Evolutionary conservation across 2,888 invertebrate genomes (phyloP), one percentile per base, ranked within the genome.

Genomic region (Lycaena phlaeas): DNA sequence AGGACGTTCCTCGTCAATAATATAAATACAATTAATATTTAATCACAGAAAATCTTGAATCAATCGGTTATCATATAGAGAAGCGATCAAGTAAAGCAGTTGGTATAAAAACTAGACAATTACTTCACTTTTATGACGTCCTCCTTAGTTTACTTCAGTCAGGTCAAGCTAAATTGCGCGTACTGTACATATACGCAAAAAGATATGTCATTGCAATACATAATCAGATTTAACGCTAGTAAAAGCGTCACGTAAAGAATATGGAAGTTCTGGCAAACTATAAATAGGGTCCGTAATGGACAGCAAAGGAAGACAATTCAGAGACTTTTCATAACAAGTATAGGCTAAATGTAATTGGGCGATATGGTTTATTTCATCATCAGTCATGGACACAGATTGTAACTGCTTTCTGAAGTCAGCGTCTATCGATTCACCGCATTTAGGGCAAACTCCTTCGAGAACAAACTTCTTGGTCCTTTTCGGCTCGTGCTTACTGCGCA

Each of bases 221-320:
- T 66, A 65, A 50, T 72, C 68, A 14, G 56, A 55, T 44, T 71
- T 64, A n/a, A 65, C 65, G 43, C 65, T 63, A 27, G 68, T 61
- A n/a, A 78, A 61, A 15, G 73, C 68, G 29, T 68, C 64, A 12
- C 64, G 66, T 18, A 78, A 54, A 5, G 70, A 63, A 10, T 52
- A 46, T 2, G 84, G 77, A 14, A 77, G 52, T 40, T 79, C 81
- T 0, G 84, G 84, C 46, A 70, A 47, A 42, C 51, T 59, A 53
- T 78, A 84, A 40, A 82, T 78, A 4, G 81, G 69, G 49, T 84
- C 78, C 3, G 77, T 59, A 9, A 75, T 53, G 1, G 79, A 75
- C n/a, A 82, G 84, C 54, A 84, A 52, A 43, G 51, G 51, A 38
- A 84, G 52, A 36, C 73, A 69, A 36, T 68, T 68, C 27, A 54